Conservation (phyloP, 2,888 invertebrate genomes). For the Danaus chrysippus region DNA sequence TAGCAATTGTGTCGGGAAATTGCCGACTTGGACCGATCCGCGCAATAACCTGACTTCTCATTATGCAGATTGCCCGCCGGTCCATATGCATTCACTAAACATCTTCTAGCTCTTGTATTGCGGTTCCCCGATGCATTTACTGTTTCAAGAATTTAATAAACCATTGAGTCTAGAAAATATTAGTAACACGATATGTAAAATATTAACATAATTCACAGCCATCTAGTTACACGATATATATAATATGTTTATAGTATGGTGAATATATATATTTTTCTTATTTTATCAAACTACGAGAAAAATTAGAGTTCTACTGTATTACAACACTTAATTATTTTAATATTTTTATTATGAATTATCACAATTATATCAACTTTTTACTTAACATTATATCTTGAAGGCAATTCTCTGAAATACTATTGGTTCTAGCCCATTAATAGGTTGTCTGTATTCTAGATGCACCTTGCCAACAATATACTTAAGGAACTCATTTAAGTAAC, state of each 20-base stretch:
- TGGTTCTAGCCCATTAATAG: background rate
- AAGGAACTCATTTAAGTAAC: conserved; percentile 39
- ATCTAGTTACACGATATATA: too few species aligned
- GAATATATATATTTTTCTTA: too few species aligned
- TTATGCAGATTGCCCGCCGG: conserved; percentile 70
- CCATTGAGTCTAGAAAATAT: conserved; percentile 8
- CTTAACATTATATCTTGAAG: background rate
- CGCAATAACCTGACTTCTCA: conserved; percentile 70
- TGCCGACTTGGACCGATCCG: conserved; percentile 62
- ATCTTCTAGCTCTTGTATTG: conserved; percentile 42
- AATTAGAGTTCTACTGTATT: too few species aligned
- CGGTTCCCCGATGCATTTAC: conserved; percentile 30
- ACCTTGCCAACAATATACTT: conserved; percentile 5
- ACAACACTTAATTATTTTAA: too few species aligned
- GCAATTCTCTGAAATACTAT: conserved; percentile 1
- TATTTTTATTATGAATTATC: too few species aligned
- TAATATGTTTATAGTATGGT: too few species aligned
- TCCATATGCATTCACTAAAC: conserved; percentile 62
- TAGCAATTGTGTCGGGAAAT: conserved; percentile 70
- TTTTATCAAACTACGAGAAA: too few species aligned
- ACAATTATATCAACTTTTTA: too few species aligned
- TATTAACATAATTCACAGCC: too few species aligned
- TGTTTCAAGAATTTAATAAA: conserved; percentile 21
- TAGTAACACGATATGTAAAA: too few species aligned
- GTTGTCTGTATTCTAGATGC: background rate